Conservation (phyloP, 2,797 vertebrate species). For the Morelia viridis region DNA sequence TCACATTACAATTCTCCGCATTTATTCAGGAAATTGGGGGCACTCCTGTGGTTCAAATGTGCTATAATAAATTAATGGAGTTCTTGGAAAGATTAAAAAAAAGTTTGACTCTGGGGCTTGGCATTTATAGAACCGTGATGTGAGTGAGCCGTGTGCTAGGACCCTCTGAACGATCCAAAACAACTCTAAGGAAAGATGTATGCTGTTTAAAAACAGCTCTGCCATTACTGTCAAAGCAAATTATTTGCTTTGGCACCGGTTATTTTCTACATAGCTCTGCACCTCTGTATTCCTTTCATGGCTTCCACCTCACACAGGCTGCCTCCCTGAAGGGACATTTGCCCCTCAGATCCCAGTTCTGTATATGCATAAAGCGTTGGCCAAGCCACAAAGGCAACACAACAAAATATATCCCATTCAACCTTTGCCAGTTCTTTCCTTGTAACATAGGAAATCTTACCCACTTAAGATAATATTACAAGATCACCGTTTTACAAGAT, state of each 20-base stretch:
- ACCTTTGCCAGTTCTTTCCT: not conserved
- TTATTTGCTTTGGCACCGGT: not conserved
- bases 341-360: not conserved
- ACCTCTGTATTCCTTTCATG: not conserved
- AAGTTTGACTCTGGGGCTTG: not conserved
- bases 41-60: not conserved
- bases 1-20: not conserved
- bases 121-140: not conserved
- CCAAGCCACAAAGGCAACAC: not conserved
- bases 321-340: not conserved
- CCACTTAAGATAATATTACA: not conserved
- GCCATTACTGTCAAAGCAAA: not conserved
- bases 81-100: constrained; percentile 13
- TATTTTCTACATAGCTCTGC: not conserved
- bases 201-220: not conserved
- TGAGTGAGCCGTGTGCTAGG: not conserved
- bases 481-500: not conserved
- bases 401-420: not conserved
- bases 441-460: not conserved
- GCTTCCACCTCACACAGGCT: not conserved
- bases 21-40: not conserved
- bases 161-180: not conserved
- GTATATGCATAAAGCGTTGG: not conserved
- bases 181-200: not conserved
- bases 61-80: not conserved